Base-by-base conservation (phyloP, 2,888 invertebrate species). In the Erynnis tages region DNA sequence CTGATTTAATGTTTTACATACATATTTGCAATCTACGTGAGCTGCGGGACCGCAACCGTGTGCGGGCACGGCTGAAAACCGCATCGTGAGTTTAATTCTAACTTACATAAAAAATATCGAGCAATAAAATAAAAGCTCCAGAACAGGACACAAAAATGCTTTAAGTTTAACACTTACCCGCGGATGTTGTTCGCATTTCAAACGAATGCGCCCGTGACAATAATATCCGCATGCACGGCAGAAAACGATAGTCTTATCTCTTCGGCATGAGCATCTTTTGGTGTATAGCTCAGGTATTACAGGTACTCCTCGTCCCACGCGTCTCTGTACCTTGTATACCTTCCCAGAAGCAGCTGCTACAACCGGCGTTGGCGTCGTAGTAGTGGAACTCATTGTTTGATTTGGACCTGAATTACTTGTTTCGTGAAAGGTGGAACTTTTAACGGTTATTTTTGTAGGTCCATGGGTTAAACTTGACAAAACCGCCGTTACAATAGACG, bases 221-320 rank as follows among this genome's bases (percentile, higher is more conserved):
- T 81, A 82, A 57, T 78, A 89, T 16, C 89, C 89, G 53, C 89
- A 89, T 17, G 84, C 73, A 46, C 87, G 72, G 59, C 89, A 89
- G 58, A 87, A 88, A 2, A 88, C 89, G 8, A 83, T 79, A 0
- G 80, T 76, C 65, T 86, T 89, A 1, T 76, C 78, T 53, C 89
- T 69, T 11, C 63, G 58, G 61, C 89, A 89, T 4, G 82, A 77
- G 66, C 89, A 89, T 58, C 71, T 80, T 35, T 79, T 77, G 0
- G 50, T 65, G 48, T 81, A 84, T 1, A 61, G 53, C 7, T 71
- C 65, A 2, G 25, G 66, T 27, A 87, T 73, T 55, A 73, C 72
- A 1, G 89, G 87, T n/a, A 80, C 63, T 19, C 89, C 89, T 29
- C 89, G 81, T 25, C 89, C 89, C 5, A 74, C 60, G 16, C 81